Evolutionary conservation across 37 sponge, comb jelly and placozoan genomes (phyloP).

Genomic region (Oopsacas minuta): DNA sequence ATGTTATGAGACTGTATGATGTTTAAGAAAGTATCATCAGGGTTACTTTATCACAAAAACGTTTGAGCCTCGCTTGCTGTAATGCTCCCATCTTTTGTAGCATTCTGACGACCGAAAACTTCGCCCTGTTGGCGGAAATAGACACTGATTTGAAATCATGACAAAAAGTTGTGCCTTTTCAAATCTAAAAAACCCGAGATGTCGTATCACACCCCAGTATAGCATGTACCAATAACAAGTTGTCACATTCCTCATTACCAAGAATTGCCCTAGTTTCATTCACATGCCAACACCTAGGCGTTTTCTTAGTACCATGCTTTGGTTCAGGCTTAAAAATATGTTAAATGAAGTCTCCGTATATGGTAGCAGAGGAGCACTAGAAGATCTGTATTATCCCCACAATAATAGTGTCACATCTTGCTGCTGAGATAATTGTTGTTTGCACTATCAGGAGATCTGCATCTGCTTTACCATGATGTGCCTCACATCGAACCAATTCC

Average conservation of each 20-base stretch:
- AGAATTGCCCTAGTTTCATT: neutral
- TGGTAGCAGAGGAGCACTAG: neutral
- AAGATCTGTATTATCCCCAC: neutral
- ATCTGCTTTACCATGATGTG: neutral
- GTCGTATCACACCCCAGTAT: conserved; percentile 17
- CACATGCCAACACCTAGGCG: conserved; percentile 16
- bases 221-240: conserved; percentile 33
- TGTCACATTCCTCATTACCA: conserved; percentile 12
- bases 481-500: neutral
- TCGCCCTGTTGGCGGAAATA: neutral
- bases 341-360: neutral
- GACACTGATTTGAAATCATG: neutral
- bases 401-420: neutral
- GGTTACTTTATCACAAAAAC: neutral
- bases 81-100: neutral
- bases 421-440: neutral
- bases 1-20: too few relatives aligned
- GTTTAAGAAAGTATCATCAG: too few relatives aligned
- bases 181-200: neutral
- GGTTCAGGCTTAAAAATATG: neutral
- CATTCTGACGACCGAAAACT: neutral
- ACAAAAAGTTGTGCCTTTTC: neutral
- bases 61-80: neutral
- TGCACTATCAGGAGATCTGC: neutral
- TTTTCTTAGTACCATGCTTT: neutral